Conservation (phyloP, 2,797 vertebrate genomes). For the Sylvilagus floridanus region DNA sequence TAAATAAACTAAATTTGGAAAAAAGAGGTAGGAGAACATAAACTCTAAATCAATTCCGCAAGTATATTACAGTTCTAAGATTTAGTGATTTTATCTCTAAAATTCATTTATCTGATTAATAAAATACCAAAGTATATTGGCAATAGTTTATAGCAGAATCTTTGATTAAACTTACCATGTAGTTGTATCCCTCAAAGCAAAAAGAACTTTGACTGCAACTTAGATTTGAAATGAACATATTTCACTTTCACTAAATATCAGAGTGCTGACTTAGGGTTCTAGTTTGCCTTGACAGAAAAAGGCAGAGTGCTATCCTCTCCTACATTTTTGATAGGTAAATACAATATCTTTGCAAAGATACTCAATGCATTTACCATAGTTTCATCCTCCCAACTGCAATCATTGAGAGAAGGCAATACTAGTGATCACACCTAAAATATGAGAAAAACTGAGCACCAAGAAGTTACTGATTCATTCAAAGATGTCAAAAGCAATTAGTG, state of each 20-base stretch:
- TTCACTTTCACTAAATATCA: neutral
- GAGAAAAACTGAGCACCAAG: neutral
- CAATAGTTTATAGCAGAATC: neutral
- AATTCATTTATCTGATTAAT: neutral
- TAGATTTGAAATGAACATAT: slow-evolving; percentile 28
- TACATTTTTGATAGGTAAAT: neutral
- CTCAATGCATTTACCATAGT: neutral
- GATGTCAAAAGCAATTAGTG: neutral
- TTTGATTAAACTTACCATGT: neutral
- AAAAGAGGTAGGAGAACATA: neutral
- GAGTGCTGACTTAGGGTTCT: neutral
- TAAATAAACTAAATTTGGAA: neutral
- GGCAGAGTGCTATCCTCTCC: neutral
- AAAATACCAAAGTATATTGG: neutral
- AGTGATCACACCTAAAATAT: neutral
- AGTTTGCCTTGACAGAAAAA: slow-evolving; percentile 25
- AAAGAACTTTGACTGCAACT: neutral
- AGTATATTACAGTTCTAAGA: neutral
- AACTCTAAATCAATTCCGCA: neutral
- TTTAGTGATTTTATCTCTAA: slow-evolving; percentile 17
- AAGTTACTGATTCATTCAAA: neutral
- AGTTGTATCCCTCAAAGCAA: neutral
- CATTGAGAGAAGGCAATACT: neutral
- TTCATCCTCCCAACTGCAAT: neutral
- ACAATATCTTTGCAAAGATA: neutral